Evolutionary conservation across 1,140 invertebrate species (phyloP).

Genomic region (Aphis craccivora): DNA sequence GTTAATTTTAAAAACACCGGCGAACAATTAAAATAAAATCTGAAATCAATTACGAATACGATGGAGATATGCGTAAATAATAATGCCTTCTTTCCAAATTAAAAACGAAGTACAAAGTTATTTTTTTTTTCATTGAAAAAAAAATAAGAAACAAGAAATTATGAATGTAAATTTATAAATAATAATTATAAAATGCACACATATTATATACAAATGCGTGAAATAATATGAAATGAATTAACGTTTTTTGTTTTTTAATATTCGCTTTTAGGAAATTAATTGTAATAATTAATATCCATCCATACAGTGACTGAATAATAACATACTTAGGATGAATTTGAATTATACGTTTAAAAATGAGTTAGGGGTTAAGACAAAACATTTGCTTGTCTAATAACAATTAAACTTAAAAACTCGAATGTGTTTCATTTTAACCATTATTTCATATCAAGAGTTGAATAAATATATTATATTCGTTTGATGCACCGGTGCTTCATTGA

Average conservation of each 20-base stretch:
- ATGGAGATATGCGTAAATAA: constrained; percentile 18
- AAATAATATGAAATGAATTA: not conserved
- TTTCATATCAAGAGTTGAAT: not conserved
- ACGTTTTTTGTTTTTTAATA: not conserved
- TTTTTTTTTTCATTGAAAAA: not conserved
- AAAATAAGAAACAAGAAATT: not conserved
- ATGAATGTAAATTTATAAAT: not conserved
- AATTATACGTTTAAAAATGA: too few relatives aligned
- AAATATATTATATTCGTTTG: too few relatives aligned
- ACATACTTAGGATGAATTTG: too few relatives aligned
- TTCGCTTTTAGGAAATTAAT: too few relatives aligned
- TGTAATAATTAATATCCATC: too few relatives aligned
- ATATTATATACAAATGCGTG: not conserved
- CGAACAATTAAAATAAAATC: constrained; percentile 29
- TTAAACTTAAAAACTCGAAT: too few relatives aligned
- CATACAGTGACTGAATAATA: too few relatives aligned
- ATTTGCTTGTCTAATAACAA: too few relatives aligned
- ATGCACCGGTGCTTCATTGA: too few relatives aligned
- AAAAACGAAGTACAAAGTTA: not conserved
- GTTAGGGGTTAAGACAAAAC: too few relatives aligned
- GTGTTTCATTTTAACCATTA: not conserved
- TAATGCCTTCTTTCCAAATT: constrained; percentile 4
- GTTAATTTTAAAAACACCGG: not conserved
- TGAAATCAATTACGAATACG: constrained; percentile 21
- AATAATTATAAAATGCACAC: not conserved